Base-by-base conservation (phyloP, 2,113 vertebrate genomes). In the Anhinga anhinga region DNA sequence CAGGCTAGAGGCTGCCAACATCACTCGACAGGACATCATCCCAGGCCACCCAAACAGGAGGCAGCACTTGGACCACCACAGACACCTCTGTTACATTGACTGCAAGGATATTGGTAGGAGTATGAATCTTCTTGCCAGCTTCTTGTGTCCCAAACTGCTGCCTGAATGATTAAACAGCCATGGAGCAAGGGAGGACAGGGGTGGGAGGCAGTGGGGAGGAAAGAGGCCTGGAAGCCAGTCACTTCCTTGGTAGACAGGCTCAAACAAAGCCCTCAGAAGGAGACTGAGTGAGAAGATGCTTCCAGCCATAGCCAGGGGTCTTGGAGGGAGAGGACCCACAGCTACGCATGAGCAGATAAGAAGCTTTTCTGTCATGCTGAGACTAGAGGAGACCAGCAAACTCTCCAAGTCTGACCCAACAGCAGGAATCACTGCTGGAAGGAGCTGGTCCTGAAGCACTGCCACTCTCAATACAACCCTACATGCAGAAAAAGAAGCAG, bases 1-100 rank as follows among this genome's bases (percentile, higher is more conserved):
- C 55, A 84, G 59, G 63, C 44, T 10, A 29, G 73, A 59, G 44
- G 30, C 53, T 65, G 58, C 16, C 58, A 58, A 4, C 40, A 29
- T 40, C 47, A 19, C 34, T 40, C 38, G 29, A 30, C 27, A 50
- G 76, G 45, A 70, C 29, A 63, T 50, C 72, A 62, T 11, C 45
- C 55, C 69, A 30, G 59, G 40, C 42, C 52, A 30, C 55, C 17
- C 23, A 40, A 67, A 30, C 18, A 44, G 79, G 45, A 70, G 18
- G 56, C 50, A 78, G 45, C 2, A 3, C 61, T n/a, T 20, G 55
- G 45, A 50, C 29, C 45, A 26, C 36, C 0, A 0, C 50, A 55
- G 52, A 44, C 58, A 61, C n/a, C 40, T 32, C 61, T 61, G 32
- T 13, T 65, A 27, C 0, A 1, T 8, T 67, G 47, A 61, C 86